A percentile compares a stretch with the other conserved stretches of the same genome.
These are phyloP conservation scores for Ahaetulla prasina DNA, from an alignment of 2,113 vertebrate genomes.

Conservation along the genomic window DNA sequence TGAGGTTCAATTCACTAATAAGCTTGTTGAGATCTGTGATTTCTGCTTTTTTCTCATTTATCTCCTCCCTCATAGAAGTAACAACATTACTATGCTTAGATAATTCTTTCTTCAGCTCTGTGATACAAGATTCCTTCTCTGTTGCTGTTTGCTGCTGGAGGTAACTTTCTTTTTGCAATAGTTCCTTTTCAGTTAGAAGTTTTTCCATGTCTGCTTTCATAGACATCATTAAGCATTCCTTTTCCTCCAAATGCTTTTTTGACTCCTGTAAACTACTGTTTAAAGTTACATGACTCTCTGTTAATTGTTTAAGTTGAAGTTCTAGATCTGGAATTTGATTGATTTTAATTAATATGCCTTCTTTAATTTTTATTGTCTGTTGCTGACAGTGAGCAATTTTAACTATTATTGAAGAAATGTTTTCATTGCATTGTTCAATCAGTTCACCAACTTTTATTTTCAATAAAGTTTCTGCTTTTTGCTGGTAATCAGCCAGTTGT, in stretches of 20 bases:
- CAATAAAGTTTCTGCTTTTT: slow-evolving; percentile 68
- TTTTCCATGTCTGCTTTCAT: slow-evolving; percentile 72
- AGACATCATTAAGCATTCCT: slow-evolving; percentile 73
- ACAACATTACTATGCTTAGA: slow-evolving; percentile 74
- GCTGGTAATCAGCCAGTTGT: slow-evolving; percentile 69
- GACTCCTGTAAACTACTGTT: slow-evolving; percentile 75
- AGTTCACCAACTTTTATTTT: slow-evolving; percentile 72
- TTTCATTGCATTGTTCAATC: slow-evolving; percentile 67
- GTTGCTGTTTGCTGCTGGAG: slow-evolving; percentile 72
- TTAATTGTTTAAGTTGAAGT: slow-evolving; percentile 71
- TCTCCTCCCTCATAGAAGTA: slow-evolving; percentile 72
- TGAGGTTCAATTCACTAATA: slow-evolving; percentile 73
- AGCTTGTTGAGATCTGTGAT: slow-evolving; percentile 71
- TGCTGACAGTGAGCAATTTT: slow-evolving; percentile 73
- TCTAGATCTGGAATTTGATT: slow-evolving; percentile 76
- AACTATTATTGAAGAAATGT: slow-evolving; percentile 62
- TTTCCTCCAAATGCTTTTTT: slow-evolving; percentile 77
- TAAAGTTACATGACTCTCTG: slow-evolving; percentile 71
- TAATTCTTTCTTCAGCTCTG: slow-evolving; percentile 78
- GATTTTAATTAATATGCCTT: slow-evolving; percentile 65
- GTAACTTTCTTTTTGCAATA: slow-evolving; percentile 70
- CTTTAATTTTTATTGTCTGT: slow-evolving; percentile 68
- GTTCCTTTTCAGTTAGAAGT: slow-evolving; percentile 74
- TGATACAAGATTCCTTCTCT: slow-evolving; percentile 81
- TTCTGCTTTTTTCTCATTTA: slow-evolving; percentile 75